Percentiles rank a stretch among this genome's conserved stretches.
phyloP scores from a whole-genome alignment of 2,113 vertebrate species.

The Brachionichthys hirsutus region DNA sequence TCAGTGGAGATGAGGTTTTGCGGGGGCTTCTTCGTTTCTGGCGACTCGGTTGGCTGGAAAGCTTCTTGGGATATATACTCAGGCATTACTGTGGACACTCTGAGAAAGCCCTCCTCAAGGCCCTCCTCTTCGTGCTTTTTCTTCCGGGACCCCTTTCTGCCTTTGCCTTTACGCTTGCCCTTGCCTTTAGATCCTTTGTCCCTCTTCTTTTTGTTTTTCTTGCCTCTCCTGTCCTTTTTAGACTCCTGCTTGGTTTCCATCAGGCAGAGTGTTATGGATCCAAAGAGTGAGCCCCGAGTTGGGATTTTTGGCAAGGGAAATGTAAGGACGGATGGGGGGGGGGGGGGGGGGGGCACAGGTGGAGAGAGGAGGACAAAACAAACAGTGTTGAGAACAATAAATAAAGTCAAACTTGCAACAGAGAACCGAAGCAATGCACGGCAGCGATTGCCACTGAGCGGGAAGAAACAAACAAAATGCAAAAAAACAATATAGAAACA shows the following conservation, averaged over 20 bases:
- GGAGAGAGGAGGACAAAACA: constrained; percentile 37
- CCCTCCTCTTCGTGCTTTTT: constrained; percentile 76
- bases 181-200: constrained; percentile 74
- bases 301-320: constrained; percentile 29
- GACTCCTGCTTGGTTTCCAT: constrained; percentile 60
- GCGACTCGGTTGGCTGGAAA: constrained; percentile 37
- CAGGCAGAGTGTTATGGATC: constrained; percentile 58
- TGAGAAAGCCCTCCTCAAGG: constrained; percentile 63
- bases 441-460: constrained; percentile 23
- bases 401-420: constrained; percentile 38
- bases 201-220: constrained; percentile 82
- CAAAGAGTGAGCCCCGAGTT: constrained; percentile 34
- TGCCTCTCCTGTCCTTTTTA: constrained; percentile 78
- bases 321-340: constrained; percentile 25
- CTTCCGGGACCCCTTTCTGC: constrained; percentile 80
- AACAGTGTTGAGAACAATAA: constrained; percentile 20
- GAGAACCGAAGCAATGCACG: constrained; percentile 12
- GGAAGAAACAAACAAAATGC: constrained; percentile 12
- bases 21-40: constrained; percentile 33
- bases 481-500: too few relatives aligned
- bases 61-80: constrained; percentile 57
- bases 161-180: constrained; percentile 56
- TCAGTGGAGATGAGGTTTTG: constrained; percentile 23
- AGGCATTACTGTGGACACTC: constrained; percentile 53
- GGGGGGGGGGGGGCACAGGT: constrained; percentile 35